Evolutionary conservation across 2,797 vertebrate genomes (phyloP).

Genomic region (Eidolon dupreanum): DNA sequence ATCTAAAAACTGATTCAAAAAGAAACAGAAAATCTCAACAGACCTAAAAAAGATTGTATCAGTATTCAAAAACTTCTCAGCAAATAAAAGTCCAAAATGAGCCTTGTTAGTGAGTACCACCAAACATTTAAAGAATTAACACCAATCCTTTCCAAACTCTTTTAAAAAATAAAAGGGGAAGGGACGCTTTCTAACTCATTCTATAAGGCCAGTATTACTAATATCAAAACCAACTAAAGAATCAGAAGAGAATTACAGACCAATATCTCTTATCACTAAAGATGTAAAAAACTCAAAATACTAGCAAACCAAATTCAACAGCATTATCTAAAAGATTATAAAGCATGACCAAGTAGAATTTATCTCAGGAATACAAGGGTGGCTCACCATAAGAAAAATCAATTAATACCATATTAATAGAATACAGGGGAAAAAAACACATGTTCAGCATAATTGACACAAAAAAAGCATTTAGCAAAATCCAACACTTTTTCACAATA

Average conservation of each 20-base stretch:
- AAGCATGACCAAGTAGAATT: background rate
- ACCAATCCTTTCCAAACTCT: background rate
- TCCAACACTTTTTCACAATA: background rate
- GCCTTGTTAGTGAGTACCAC: background rate
- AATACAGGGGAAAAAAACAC: background rate
- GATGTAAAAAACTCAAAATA: background rate
- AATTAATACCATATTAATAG: background rate
- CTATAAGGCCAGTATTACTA: background rate
- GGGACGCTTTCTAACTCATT: background rate
- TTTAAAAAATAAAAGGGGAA: background rate
- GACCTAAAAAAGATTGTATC: background rate
- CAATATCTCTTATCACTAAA: background rate
- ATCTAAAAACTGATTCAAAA: background rate
- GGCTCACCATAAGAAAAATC: background rate
- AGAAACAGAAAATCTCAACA: background rate
- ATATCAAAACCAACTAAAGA: background rate
- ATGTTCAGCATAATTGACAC: background rate
- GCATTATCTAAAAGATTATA: background rate
- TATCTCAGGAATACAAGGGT: background rate
- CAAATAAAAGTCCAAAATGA: background rate
- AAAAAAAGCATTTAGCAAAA: background rate
- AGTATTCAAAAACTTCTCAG: background rate
- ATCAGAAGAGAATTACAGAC: background rate
- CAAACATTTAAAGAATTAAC: background rate
- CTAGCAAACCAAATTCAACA: background rate